A percentile compares a stretch with the other conserved stretches of the same genome.
Evolutionary conservation across 2,113 vertebrate species (phyloP).

Genomic region (Chaetodon auriga): DNA sequence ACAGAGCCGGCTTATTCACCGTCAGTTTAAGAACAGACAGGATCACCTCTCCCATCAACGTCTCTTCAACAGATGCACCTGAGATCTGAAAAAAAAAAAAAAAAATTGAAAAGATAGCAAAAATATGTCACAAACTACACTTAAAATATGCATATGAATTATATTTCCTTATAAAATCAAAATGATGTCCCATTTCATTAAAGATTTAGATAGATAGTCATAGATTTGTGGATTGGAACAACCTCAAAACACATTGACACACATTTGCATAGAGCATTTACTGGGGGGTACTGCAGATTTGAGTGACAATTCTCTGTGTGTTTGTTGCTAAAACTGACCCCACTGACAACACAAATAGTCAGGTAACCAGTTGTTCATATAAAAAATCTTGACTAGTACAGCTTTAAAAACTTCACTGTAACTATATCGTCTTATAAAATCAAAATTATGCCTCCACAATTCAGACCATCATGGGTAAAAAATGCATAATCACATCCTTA

Average conservation of each 20-base stretch:
- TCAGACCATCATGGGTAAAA: neutral
- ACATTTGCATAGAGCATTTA: neutral
- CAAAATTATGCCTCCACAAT: neutral
- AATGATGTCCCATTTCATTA: neutral
- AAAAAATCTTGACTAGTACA: neutral
- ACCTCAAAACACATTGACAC: neutral
- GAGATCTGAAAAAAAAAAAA: conserved; percentile 83
- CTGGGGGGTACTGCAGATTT: neutral
- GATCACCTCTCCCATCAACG: conserved; percentile 88
- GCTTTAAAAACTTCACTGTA: neutral
- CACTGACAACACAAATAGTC: too few species aligned
- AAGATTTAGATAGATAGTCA: too few species aligned
- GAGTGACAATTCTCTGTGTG: neutral
- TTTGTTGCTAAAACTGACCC: neutral
- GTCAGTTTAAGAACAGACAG: conserved; percentile 90
- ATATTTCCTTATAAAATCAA: neutral
- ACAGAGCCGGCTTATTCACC: conserved; percentile 91
- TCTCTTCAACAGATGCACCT: conserved; percentile 90
- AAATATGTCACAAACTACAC: neutral
- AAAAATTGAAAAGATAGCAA: neutral
- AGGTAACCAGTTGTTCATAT: neutral
- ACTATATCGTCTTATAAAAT: neutral
- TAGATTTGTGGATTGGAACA: neutral
- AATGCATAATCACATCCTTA: too few species aligned
- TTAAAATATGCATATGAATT: neutral